Conservation (phyloP, 2,888 invertebrate genomes). For the Dichetophora obliterata region DNA sequence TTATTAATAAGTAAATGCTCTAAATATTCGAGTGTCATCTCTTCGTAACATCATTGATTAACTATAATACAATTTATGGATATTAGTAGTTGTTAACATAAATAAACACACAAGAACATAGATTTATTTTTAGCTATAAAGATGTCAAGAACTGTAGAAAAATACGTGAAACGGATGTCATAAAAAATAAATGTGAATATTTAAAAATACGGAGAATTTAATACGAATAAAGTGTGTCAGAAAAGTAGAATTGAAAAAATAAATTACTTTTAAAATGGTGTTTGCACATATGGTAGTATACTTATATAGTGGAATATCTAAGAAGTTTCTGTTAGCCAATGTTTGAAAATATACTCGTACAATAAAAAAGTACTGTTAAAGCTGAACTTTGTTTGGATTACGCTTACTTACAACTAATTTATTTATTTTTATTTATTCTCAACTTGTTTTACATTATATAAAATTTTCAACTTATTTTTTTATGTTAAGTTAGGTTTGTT, state of each 20-base stretch:
- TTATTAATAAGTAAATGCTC: neutral
- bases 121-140: neutral
- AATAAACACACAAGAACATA: neutral
- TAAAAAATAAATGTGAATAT: neutral
- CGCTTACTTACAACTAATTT: slow-evolving; percentile 2
- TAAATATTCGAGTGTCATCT: neutral
- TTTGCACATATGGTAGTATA: too few relatives aligned
- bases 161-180: neutral
- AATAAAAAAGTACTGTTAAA: slow-evolving; percentile 8
- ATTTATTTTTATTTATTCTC: neutral
- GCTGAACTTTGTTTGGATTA: slow-evolving; percentile 15
- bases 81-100: neutral
- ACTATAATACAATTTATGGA: slow-evolving; percentile 11
- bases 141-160: neutral
- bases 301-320: neutral
- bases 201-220: too few relatives aligned
- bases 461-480: neutral
- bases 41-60: neutral
- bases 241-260: too few relatives aligned
- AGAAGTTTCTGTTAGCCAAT: neutral
- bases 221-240: too few relatives aligned
- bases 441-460: neutral
- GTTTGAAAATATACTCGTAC: slow-evolving; percentile 12
- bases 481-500: neutral
- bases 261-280: too few relatives aligned